A percentile compares a stretch with the other conserved stretches of the same genome.
Evolutionary conservation across 2,888 invertebrate species (phyloP).

Genomic region (Clitarchus hookeri): DNA sequence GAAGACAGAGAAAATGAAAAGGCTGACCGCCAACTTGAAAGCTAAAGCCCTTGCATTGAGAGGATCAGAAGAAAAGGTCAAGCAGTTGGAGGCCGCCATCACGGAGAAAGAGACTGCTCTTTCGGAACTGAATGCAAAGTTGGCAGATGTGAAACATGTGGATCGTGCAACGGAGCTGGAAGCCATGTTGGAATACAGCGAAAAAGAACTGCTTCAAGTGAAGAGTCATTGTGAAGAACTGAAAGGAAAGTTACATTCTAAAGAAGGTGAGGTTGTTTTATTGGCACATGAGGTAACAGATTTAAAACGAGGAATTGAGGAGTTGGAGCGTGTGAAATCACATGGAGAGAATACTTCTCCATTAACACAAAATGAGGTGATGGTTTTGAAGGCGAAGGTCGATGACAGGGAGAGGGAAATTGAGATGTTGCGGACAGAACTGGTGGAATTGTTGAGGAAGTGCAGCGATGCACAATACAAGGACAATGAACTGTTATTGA

Average conservation of each 20-base stretch:
- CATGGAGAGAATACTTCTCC: not conserved
- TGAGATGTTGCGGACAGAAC: conserved; percentile 23
- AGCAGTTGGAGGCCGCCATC: conserved; percentile 34
- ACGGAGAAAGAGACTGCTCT: conserved; percentile 24
- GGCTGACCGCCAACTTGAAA: conserved; percentile 75
- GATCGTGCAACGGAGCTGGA: conserved; percentile 21
- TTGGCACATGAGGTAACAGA: not conserved
- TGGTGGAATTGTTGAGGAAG: not conserved
- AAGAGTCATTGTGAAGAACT: not conserved
- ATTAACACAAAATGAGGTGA: conserved; percentile 37
- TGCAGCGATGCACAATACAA: conserved; percentile 5
- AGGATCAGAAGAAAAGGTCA: conserved; percentile 38
- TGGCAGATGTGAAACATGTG: conserved; percentile 28
- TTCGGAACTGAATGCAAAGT: conserved; percentile 22
- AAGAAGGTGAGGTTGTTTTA: not conserved
- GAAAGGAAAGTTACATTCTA: not conserved
- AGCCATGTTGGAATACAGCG: conserved; percentile 26
- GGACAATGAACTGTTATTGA: not conserved
- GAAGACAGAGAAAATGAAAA: conserved; percentile 76
- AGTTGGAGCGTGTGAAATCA: not conserved
- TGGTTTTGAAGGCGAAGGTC: not conserved
- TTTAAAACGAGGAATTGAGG: not conserved
- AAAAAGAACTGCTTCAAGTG: conserved; percentile 25
- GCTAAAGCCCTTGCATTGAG: conserved; percentile 68
- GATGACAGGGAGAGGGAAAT: conserved; percentile 23